These are phyloP conservation scores for Coelopa frigida DNA, from an alignment of 1,140 invertebrate species.

Conservation along the genomic window DNA sequence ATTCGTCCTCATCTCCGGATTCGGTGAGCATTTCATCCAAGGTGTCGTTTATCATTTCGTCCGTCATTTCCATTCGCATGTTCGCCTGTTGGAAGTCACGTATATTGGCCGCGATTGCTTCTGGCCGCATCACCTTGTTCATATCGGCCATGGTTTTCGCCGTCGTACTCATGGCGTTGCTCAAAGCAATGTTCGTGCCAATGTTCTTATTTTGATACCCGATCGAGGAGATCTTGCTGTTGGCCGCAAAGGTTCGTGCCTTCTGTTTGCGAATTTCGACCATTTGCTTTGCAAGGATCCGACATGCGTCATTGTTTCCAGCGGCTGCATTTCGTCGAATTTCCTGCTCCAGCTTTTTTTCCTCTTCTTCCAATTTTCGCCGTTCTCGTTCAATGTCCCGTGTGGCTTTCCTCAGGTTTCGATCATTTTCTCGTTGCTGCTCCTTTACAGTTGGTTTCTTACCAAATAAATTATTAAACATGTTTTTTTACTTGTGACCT, in stretches of 20 bases:
- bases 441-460: constrained; percentile 56
- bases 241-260: constrained; percentile 68
- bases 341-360: constrained; percentile 85
- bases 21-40: constrained; percentile 83
- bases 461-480: constrained; percentile 49
- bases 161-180: constrained; percentile 77
- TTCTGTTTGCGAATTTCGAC: constrained; percentile 83
- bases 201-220: constrained; percentile 80
- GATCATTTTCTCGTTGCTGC: constrained; percentile 74
- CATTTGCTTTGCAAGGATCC: constrained; percentile 81
- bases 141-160: constrained; percentile 81
- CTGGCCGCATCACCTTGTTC: constrained; percentile 82
- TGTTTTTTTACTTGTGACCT: constrained; percentile 14
- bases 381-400: constrained; percentile 79
- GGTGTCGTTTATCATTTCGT: constrained; percentile 91
- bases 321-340: constrained; percentile 82
- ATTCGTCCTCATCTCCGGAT: constrained; percentile 85
- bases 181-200: constrained; percentile 78
- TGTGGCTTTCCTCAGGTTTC: constrained; percentile 66
- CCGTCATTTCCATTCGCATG: constrained; percentile 88
- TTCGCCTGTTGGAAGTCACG: constrained; percentile 74
- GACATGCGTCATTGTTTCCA: constrained; percentile 77
- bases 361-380: constrained; percentile 72
- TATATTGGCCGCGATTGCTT: constrained; percentile 72
- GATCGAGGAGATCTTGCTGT: constrained; percentile 69